A percentile compares a stretch with the other conserved stretches of the same genome.
Evolutionary conservation across 2,113 vertebrate genomes (phyloP).

Genomic region (Sinocyclocheilus anshuiensis): DNA sequence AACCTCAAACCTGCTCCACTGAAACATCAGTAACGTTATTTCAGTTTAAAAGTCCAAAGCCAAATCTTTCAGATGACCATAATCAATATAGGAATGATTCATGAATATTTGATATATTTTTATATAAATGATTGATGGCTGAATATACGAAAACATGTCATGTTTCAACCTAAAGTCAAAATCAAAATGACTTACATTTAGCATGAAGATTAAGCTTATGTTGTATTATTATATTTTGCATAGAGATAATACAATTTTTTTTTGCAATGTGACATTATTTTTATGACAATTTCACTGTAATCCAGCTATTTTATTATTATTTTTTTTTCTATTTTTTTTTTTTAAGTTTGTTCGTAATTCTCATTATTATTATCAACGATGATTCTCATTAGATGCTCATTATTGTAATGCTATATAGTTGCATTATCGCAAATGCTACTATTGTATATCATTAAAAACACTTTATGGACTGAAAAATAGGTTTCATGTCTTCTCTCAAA

Average conservation of each 20-base stretch:
- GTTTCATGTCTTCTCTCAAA: too few relatives aligned
- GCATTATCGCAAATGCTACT: neutral
- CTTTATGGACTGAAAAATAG: neutral
- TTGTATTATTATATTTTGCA: neutral
- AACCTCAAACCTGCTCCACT: neutral
- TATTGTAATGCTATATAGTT: neutral
- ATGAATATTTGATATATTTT: neutral
- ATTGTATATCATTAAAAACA: neutral
- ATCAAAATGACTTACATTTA: conserved; percentile 33
- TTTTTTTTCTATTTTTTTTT: too few relatives aligned
- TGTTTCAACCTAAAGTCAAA: neutral
- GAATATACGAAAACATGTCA: neutral
- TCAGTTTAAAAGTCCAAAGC: neutral
- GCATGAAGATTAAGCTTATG: neutral
- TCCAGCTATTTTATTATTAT: neutral
- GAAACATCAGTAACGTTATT: neutral
- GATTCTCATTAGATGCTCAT: neutral
- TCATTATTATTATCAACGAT: neutral
- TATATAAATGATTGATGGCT: neutral
- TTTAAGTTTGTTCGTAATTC: neutral
- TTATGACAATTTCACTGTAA: neutral
- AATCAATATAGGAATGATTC: neutral
- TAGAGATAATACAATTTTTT: neutral
- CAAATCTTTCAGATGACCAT: neutral
- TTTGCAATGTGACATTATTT: neutral